Evolutionary conservation across 2,888 invertebrate genomes (phyloP).

Genomic region (Polietes domitor): DNA sequence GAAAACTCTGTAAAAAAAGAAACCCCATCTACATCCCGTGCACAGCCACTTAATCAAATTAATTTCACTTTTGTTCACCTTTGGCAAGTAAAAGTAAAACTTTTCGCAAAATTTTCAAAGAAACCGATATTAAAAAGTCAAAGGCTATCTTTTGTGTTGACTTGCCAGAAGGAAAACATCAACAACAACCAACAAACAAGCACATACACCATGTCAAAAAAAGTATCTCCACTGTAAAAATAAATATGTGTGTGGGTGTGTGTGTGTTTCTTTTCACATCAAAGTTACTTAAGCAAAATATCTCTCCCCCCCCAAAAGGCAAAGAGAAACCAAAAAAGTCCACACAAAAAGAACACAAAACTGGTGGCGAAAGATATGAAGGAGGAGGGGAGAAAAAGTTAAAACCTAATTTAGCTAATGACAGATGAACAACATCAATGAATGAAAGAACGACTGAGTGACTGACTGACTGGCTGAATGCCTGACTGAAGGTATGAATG

Average conservation of each 20-base stretch:
- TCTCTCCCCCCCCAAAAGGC: constrained; percentile 7
- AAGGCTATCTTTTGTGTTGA: constrained; percentile 25
- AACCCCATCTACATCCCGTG: neutral
- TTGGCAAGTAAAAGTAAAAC: neutral
- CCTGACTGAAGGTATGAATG: neutral
- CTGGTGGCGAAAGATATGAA: neutral
- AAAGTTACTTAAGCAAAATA: constrained; percentile 41
- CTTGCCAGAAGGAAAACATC: constrained; percentile 24
- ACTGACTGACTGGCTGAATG: constrained; percentile 6
- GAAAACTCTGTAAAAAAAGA: too few relatives aligned
- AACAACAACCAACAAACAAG: constrained; percentile 11
- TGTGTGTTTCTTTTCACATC: constrained; percentile 16
- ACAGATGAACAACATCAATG: constrained; percentile 60
- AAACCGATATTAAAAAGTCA: constrained; percentile 44
- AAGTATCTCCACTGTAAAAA: neutral
- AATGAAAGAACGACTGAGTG: constrained; percentile 12
- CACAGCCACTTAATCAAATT: constrained; percentile 16
- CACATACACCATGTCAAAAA: constrained; percentile 4
- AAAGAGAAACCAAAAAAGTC: constrained; percentile 11
- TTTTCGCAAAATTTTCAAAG: constrained; percentile 22
- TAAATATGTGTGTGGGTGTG: neutral
- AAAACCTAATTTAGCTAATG: constrained; percentile 67
- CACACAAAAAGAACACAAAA: constrained; percentile 11
- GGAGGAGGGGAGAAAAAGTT: constrained; percentile 33
- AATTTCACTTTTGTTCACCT: neutral